A percentile compares a stretch with the other conserved stretches of the same genome.
These are phyloP conservation scores for Sphinx pinastri DNA, from an alignment of 2,888 invertebrate species.

Conservation along the genomic window DNA sequence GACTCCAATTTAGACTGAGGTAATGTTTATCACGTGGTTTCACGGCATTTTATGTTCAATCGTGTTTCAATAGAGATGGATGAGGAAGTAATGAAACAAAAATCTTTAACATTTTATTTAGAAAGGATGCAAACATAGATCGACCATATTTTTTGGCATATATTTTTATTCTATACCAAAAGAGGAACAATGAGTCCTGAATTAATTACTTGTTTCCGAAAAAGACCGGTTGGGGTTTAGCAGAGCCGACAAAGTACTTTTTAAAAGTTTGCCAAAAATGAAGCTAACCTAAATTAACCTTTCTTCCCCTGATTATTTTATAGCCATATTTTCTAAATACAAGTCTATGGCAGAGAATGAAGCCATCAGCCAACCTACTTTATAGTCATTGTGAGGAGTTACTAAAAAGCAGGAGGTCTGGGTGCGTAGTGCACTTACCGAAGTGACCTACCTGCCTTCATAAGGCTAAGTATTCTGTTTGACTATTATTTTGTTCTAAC, in stretches of 20 bases:
- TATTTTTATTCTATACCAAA: no score
- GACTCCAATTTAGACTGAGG: conserved; percentile 53
- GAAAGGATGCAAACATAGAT: no score
- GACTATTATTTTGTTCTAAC: neutral
- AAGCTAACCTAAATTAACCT: neutral
- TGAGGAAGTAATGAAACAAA: neutral
- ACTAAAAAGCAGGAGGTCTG: neutral
- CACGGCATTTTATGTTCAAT: neutral
- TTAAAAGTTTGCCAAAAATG: no score
- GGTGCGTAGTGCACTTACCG: neutral
- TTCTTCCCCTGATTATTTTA: no score
- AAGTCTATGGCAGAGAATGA: neutral
- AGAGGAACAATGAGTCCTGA: no score
- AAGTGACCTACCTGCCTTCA: neutral
- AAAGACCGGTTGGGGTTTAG: no score
- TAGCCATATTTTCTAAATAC: neutral
- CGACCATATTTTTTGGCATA: no score
- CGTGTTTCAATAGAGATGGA: neutral
- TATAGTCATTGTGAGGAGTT: neutral
- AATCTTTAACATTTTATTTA: no score
- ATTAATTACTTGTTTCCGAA: no score
- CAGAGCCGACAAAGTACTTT: no score
- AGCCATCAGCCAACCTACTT: neutral
- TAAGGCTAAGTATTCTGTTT: neutral
- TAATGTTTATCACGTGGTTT: conserved; percentile 45